Conservation (phyloP, 2,113 vertebrate species). For the Channa maculata region DNA sequence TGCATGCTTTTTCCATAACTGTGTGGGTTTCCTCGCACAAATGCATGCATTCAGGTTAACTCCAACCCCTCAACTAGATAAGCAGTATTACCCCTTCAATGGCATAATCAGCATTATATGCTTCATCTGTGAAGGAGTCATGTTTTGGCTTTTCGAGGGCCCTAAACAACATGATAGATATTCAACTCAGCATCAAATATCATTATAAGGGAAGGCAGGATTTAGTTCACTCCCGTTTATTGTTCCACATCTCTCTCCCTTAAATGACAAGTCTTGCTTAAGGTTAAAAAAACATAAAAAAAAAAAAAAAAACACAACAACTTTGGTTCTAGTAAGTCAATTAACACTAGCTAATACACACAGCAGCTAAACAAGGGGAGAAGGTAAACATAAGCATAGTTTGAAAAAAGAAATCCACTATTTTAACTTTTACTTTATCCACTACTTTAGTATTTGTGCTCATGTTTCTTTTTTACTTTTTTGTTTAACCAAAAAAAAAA, state of each 20-base stretch:
- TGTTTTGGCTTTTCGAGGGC: too few relatives aligned
- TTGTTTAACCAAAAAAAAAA: constrained; percentile 8
- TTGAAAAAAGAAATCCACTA: constrained; percentile 27
- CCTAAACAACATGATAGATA: too few relatives aligned
- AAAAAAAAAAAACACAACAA: not conserved
- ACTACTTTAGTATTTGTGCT: constrained; percentile 42
- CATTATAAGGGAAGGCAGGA: not conserved
- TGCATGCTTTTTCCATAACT: too few relatives aligned
- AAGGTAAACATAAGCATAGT: constrained; percentile 1
- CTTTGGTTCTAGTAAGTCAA: constrained; percentile 1
- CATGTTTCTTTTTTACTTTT: constrained; percentile 32
- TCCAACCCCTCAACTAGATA: too few relatives aligned
- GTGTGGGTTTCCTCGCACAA: too few relatives aligned
- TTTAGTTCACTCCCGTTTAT: not conserved
- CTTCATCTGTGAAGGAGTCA: too few relatives aligned
- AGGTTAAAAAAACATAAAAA: not conserved
- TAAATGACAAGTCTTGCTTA: not conserved
- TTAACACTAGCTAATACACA: constrained; percentile 9
- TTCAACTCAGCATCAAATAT: too few relatives aligned
- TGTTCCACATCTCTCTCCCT: not conserved
- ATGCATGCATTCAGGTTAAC: too few relatives aligned
- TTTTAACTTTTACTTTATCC: too few relatives aligned
- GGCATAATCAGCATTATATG: too few relatives aligned
- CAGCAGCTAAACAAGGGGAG: constrained; percentile 14
- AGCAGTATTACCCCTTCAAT: too few relatives aligned